Percentiles rank a stretch among this genome's conserved stretches.
These are phyloP conservation scores for Salvator merianae DNA, from an alignment of 2,113 vertebrate species.

Conservation along the genomic window DNA sequence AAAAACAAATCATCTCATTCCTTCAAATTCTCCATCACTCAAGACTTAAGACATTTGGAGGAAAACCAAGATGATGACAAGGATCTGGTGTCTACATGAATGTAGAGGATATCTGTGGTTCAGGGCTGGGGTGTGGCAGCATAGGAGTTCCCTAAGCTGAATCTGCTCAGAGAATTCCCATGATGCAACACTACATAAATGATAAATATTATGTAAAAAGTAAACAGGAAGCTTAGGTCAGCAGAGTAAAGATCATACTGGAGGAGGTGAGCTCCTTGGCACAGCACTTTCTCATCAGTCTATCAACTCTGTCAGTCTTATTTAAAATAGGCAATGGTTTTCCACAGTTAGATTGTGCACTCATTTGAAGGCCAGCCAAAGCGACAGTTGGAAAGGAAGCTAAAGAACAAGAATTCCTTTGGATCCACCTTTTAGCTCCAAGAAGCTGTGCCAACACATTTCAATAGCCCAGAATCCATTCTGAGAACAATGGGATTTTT, in stretches of 20 bases:
- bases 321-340: background rate
- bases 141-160: no score
- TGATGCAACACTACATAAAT: background rate
- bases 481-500: constrained; percentile 11
- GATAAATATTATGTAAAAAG: background rate
- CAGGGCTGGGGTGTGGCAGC: no score
- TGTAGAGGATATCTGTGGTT: no score
- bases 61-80: background rate
- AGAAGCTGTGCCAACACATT: constrained; percentile 28
- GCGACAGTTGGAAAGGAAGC: background rate
- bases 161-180: no score
- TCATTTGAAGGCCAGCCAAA: background rate
- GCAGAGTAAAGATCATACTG: background rate
- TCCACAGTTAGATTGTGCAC: no score
- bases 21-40: no score
- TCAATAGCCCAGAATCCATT: constrained; percentile 33
- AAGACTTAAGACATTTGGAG: no score
- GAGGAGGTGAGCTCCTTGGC: background rate
- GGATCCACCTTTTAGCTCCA: background rate
- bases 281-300: background rate
- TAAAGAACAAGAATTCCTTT: background rate
- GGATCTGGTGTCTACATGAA: background rate
- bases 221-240: background rate
- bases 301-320: background rate
- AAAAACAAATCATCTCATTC: no score